Evolutionary conservation across 2,113 vertebrate genomes (phyloP).

Genomic region (Equus quagga): DNA sequence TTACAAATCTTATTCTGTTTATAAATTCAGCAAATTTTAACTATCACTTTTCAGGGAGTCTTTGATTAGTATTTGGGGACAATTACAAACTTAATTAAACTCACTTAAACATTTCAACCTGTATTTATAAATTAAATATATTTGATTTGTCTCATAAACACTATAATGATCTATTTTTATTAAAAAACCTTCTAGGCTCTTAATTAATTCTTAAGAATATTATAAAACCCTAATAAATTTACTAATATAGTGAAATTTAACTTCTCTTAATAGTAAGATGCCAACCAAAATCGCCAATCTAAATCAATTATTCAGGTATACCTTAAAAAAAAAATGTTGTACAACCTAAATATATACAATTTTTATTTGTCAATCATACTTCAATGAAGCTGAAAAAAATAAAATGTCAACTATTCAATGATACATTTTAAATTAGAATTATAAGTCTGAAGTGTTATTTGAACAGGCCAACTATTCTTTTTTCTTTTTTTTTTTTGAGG

Average conservation of each 20-base stretch:
- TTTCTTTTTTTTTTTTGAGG: too few species aligned
- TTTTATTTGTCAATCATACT: background rate
- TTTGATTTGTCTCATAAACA: constrained; percentile 46
- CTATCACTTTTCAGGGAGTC: background rate
- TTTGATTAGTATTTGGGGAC: constrained; percentile 32
- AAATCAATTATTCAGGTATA: constrained; percentile 27
- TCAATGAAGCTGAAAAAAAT: background rate
- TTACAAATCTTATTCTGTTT: background rate
- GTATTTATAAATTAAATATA: constrained; percentile 41
- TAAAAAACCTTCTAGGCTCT: background rate
- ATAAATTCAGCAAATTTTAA: constrained; percentile 21
- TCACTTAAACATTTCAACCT: constrained; percentile 1
- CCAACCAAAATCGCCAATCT: background rate
- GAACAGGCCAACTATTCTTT: constrained; percentile 8
- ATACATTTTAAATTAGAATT: constrained; percentile 43
- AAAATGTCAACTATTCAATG: background rate
- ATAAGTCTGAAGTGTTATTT: background rate
- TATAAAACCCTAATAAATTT: background rate
- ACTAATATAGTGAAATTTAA: constrained; percentile 30
- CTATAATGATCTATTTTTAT: constrained; percentile 26
- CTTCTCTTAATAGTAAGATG: constrained; percentile 49
- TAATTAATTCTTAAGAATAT: constrained; percentile 47
- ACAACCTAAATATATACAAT: background rate
- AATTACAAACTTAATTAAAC: constrained; percentile 7
- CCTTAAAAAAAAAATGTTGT: background rate